Conservation (phyloP, 1,140 invertebrate species). For the Onthophagus taurus region DNA sequence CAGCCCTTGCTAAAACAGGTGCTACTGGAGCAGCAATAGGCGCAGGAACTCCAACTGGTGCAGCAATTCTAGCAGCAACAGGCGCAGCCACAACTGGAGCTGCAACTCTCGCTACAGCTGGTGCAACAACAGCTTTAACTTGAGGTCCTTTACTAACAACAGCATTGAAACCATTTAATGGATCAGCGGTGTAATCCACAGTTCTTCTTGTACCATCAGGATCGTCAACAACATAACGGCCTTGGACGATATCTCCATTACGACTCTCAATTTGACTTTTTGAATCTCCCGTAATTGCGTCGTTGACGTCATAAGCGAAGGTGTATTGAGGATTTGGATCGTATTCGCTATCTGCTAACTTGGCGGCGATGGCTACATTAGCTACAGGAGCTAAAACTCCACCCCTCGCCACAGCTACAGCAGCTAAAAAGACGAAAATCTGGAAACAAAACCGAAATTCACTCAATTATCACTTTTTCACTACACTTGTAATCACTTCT, state of each 20-base stretch:
- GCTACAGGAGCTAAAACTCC: slow-evolving; percentile 23
- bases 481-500: slow-evolving; percentile 2
- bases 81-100: slow-evolving; percentile 21
- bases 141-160: slow-evolving; percentile 33
- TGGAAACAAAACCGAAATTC: slow-evolving; percentile 1
- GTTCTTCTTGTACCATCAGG: slow-evolving; percentile 53
- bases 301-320: slow-evolving; percentile 46
- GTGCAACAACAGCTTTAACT: slow-evolving; percentile 19
- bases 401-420: slow-evolving; percentile 13
- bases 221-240: slow-evolving; percentile 51
- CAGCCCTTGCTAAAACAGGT: neutral
- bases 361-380: slow-evolving; percentile 18
- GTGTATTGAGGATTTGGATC: slow-evolving; percentile 43
- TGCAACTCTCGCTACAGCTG: slow-evolving; percentile 27
- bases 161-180: slow-evolving; percentile 43
- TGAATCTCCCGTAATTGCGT: slow-evolving; percentile 46
- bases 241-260: slow-evolving; percentile 50
- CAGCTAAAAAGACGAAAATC: slow-evolving; percentile 3
- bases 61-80: slow-evolving; percentile 12
- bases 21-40: slow-evolving; percentile 10
- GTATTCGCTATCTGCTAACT: slow-evolving; percentile 28
- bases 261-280: slow-evolving; percentile 46
- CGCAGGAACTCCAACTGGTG: slow-evolving; percentile 11
- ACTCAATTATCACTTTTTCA: neutral
- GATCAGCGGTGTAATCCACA: slow-evolving; percentile 55